Evolutionary conservation across 2,888 invertebrate species (phyloP).

Genomic region (Piscicola geometra): DNA sequence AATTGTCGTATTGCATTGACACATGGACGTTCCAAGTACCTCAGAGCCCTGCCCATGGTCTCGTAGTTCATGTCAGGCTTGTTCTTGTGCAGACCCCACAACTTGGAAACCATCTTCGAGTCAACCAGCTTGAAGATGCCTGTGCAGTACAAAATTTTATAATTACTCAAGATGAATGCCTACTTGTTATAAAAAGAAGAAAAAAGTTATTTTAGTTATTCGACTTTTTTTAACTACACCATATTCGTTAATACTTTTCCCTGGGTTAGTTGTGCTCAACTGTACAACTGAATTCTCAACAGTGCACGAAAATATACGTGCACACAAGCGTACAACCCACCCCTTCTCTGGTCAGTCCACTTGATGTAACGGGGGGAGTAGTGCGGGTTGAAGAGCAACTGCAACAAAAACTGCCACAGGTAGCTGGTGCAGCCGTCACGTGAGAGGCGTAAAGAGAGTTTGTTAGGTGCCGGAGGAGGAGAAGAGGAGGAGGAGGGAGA

Average conservation of each 20-base stretch:
- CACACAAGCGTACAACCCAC: too few relatives aligned
- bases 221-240: too few relatives aligned
- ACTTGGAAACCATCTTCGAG: slow-evolving; percentile 93
- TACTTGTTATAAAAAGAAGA: too few relatives aligned
- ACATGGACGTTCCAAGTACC: slow-evolving; percentile 59
- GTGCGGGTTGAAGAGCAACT: slow-evolving; percentile 34
- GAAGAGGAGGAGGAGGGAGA: not conserved
- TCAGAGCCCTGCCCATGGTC: slow-evolving; percentile 96
- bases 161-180: too few relatives aligned
- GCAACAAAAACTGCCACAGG: slow-evolving; percentile 37
- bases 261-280: too few relatives aligned
- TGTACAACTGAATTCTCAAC: too few relatives aligned
- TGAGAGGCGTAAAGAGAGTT: slow-evolving; percentile 16
- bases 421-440: slow-evolving; percentile 36
- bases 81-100: slow-evolving; percentile 99
- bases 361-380: slow-evolving; percentile 37
- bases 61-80: slow-evolving; percentile 99
- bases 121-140: slow-evolving; percentile 96
- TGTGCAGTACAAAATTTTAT: too few relatives aligned
- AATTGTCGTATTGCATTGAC: too few relatives aligned
- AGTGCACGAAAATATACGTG: too few relatives aligned
- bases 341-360: slow-evolving; percentile 42
- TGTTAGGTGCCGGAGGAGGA: not conserved
- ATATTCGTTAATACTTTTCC: too few relatives aligned
- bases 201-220: too few relatives aligned